Base-by-base conservation (phyloP, 2,888 invertebrate species). In the Drosophila ustulata region DNA sequence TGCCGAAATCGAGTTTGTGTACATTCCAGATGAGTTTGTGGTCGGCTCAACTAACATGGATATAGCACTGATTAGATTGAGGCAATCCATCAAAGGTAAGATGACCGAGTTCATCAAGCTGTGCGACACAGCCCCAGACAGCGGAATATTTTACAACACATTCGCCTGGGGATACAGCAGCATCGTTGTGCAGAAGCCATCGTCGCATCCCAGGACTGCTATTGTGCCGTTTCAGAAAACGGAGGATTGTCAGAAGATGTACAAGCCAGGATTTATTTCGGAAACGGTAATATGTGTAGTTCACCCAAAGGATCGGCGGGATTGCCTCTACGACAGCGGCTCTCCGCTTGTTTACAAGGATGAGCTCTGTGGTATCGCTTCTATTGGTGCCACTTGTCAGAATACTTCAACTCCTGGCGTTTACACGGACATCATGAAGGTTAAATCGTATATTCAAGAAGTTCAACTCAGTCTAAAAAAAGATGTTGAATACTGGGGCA, bases 31-130 rank as follows among this genome's bases (percentile, higher is more conserved):
- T 0, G 9, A 39, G 0, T 82, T 69, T 30, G 3, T 6, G 3
- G 9, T 41, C 6, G 11, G 26, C 0, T 4, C 37, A 6, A 45
- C 45, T 0, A n/a, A 55, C 25, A 63, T 53, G 68, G 78, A 81
- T 34, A 37, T 81, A 3, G 83, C 83, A 0, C 1, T 81, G 13
- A 26, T 82, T 2, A 55, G 56, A 5, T 37, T 81, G 0, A 34
- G 32, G 5, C 18, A 9, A 1, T 80, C 80, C n/a, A 34, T 81
- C 4, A 23, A 13, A 8, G 80, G 83, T 3, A 26, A 4, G 4
- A 5, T 77, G 49, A 71, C 61, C 0, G 80, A 82, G 26, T 80
- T 81, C 13, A 82, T 81, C 3, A 13, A 18, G 6, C 50, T 80
- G 0, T 62, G 68, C n/a, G 1, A 0, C 3, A 5, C 3, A 0